Conservation (phyloP, 2,797 vertebrate species). For the Apogon talboti region DNA sequence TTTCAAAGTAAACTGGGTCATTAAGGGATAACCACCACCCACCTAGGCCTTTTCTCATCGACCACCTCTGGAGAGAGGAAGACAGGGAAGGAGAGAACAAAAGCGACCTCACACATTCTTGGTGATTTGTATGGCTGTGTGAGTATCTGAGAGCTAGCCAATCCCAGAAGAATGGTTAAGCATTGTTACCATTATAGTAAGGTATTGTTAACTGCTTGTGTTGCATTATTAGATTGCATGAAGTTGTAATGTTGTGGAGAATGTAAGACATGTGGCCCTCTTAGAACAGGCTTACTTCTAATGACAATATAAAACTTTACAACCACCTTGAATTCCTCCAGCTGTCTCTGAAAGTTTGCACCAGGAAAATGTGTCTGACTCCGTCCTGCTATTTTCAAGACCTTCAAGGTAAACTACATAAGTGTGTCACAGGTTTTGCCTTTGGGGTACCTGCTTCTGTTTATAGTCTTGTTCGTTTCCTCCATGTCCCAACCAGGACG, state of each 20-base stretch:
- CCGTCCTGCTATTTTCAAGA: slow-evolving; percentile 27
- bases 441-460: slow-evolving; percentile 41
- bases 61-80: slow-evolving; percentile 66
- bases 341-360: not conserved
- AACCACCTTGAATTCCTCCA: not conserved
- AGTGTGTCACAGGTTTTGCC: slow-evolving; percentile 60
- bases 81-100: slow-evolving; percentile 53
- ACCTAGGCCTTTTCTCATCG: slow-evolving; percentile 75
- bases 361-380: slow-evolving; percentile 5
- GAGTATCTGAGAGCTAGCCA: slow-evolving; percentile 19
- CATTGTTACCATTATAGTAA: slow-evolving; percentile 21
- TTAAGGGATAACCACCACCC: slow-evolving; percentile 81
- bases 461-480: slow-evolving; percentile 38
- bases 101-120: slow-evolving; percentile 50
- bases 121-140: slow-evolving; percentile 28
- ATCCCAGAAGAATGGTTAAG: slow-evolving; percentile 8
- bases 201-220: slow-evolving; percentile 9
- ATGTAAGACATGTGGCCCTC: not conserved
- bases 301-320: slow-evolving; percentile 1
- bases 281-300: slow-evolving; percentile 11
- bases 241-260: slow-evolving; percentile 8
- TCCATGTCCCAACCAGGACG: slow-evolving; percentile 21
- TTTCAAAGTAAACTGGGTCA: slow-evolving; percentile 80
- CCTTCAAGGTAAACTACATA: slow-evolving; percentile 23
- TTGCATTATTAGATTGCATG: slow-evolving; percentile 5